phyloP scores from a whole-genome alignment of 2,797 vertebrate genomes.

The Emys orbicularis region DNA sequence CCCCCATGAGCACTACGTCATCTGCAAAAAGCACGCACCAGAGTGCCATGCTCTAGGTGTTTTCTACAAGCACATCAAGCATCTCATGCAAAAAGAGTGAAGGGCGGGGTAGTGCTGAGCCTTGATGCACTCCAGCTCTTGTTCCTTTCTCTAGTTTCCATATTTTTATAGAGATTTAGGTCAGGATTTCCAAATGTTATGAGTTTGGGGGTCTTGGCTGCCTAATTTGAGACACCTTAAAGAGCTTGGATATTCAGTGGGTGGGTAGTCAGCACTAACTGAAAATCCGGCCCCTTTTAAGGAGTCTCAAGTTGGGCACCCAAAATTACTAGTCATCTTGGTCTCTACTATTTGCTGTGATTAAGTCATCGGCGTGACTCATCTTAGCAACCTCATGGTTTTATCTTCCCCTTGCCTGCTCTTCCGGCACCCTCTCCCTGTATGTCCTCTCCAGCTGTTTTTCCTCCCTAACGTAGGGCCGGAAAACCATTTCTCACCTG shows the following conservation, averaged over 20 bases:
- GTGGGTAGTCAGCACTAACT: not conserved
- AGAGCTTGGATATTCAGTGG: not conserved
- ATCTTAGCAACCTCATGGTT: not conserved
- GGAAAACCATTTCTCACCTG: not conserved
- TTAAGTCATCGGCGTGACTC: not conserved
- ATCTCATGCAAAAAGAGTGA: no score
- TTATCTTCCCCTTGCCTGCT: not conserved
- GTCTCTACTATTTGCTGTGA: not conserved
- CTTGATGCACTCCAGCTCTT: not conserved
- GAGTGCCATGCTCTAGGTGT: not conserved
- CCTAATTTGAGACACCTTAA: not conserved
- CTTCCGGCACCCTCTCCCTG: not conserved
- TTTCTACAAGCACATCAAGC: not conserved
- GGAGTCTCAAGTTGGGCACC: not conserved
- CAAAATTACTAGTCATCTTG: not conserved
- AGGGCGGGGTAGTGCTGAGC: no score
- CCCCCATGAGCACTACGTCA: not conserved
- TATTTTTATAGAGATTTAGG: not conserved
- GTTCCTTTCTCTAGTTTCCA: not conserved
- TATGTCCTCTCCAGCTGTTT: not conserved
- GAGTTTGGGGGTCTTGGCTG: not conserved
- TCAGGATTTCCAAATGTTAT: not conserved
- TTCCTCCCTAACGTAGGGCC: not conserved
- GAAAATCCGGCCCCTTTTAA: not conserved
- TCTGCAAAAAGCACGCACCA: no score